Conservation (phyloP, 2,888 invertebrate genomes). For the Drosophila acutilabella region DNA sequence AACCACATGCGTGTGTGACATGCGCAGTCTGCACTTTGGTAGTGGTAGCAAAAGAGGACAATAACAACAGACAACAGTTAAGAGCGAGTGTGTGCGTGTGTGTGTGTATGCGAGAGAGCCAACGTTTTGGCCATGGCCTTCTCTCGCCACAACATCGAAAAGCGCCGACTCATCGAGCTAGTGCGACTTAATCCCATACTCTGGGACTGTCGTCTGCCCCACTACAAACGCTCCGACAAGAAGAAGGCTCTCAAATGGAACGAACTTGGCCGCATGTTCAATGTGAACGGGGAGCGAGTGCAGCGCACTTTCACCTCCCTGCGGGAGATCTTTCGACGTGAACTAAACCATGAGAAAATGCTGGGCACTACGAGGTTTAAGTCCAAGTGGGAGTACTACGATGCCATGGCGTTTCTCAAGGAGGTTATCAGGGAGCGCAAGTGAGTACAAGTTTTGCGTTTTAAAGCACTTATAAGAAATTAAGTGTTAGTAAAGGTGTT, state of each 20-base stretch:
- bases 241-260: slow-evolving; percentile 84
- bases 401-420: slow-evolving; percentile 83
- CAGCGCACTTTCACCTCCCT: slow-evolving; percentile 83
- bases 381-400: slow-evolving; percentile 84
- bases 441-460: slow-evolving; percentile 62
- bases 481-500: too few species aligned
- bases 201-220: slow-evolving; percentile 84
- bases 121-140: slow-evolving; percentile 75
- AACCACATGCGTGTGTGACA: slow-evolving; percentile 57
- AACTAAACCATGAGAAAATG: slow-evolving; percentile 83
- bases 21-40: slow-evolving; percentile 75
- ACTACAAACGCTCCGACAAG: slow-evolving; percentile 84
- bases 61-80: slow-evolving; percentile 31
- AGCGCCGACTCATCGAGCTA: slow-evolving; percentile 84
- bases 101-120: background rate
- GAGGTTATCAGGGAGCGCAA: slow-evolving; percentile 83
- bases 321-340: slow-evolving; percentile 83
- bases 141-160: slow-evolving; percentile 84
- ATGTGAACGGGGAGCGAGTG: slow-evolving; percentile 83
- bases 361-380: slow-evolving; percentile 80
- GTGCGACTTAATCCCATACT: slow-evolving; percentile 83
- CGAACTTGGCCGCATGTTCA: slow-evolving; percentile 82
- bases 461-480: background rate
- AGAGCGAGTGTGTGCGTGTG: slow-evolving; percentile 38
- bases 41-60: slow-evolving; percentile 60